These are phyloP conservation scores for Nannospalax galili DNA, from an alignment of 2,113 vertebrate genomes.

Conservation along the genomic window DNA sequence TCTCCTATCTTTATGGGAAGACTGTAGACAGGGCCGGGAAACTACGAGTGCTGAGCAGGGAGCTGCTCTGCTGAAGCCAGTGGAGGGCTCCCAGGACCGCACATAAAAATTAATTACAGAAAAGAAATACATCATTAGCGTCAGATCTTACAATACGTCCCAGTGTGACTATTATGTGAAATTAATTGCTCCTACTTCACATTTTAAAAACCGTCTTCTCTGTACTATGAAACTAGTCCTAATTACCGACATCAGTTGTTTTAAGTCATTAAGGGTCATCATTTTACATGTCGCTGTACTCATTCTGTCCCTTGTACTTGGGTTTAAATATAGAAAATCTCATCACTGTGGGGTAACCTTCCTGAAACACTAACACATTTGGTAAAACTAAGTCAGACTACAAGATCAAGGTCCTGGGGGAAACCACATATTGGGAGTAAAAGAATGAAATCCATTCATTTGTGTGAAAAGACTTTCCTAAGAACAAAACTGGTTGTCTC, in stretches of 20 bases:
- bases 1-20: not conserved
- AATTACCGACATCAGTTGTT: conserved; percentile 73
- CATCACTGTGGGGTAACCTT: not conserved
- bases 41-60: conserved; percentile 53
- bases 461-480: not conserved
- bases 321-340: not conserved
- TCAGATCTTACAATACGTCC: conserved; percentile 82
- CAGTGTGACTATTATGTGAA: conserved; percentile 86
- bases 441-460: not conserved
- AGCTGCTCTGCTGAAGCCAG: conserved; percentile 71
- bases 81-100: conserved; percentile 72
- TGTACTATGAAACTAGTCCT: conserved; percentile 81
- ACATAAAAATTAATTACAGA: conserved; percentile 86
- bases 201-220: conserved; percentile 80
- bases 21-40: not conserved
- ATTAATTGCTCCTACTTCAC: conserved; percentile 87
- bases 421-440: not conserved
- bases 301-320: not conserved
- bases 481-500: not conserved
- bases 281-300: conserved; percentile 34
- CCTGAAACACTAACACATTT: not conserved
- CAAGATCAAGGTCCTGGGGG: not conserved
- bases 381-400: not conserved
- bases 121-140: conserved; percentile 83
- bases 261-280: conserved; percentile 65